Percentiles rank a stretch among this genome's conserved stretches.
Conservation (phyloP, 2,113 vertebrate genomes). For the Strix uralensis region DNA sequence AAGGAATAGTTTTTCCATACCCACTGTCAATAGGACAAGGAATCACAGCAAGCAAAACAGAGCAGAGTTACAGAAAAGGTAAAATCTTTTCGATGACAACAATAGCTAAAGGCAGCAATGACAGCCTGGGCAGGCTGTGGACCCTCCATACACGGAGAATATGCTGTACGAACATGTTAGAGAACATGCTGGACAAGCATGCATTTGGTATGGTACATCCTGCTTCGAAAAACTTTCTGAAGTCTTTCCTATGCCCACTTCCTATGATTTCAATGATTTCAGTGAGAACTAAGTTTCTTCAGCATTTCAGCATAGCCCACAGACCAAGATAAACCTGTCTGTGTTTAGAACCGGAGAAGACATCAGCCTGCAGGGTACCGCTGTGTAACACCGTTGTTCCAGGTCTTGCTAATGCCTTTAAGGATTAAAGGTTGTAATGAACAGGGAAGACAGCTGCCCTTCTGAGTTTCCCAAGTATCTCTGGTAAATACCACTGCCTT, state of each 20-base stretch:
- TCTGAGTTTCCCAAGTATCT: neutral
- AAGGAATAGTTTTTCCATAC: neutral
- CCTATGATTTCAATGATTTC: neutral
- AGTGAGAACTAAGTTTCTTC: neutral
- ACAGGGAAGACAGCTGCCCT: neutral
- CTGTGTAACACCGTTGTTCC: constrained; percentile 3
- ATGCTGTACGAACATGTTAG: rapidly evolving
- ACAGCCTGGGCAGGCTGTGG: neutral
- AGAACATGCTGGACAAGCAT: neutral
- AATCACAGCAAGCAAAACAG: neutral
- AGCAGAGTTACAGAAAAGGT: neutral
- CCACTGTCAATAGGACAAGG: neutral
- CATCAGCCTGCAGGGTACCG: neutral
- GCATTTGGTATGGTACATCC: neutral
- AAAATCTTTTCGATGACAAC: neutral
- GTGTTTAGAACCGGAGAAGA: neutral
- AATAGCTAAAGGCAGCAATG: rapidly evolving
- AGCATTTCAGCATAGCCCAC: neutral
- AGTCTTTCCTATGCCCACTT: neutral
- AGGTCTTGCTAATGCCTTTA: constrained; percentile 29
- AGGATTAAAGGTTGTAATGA: neutral
- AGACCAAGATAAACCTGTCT: constrained; percentile 10
- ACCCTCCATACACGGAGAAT: neutral
- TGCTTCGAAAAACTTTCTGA: neutral
- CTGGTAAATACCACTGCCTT: neutral